Evolutionary conservation across 2,113 vertebrate species (phyloP), one percentile per base, ranked within the genome.

Genomic region (Nannobrachium achirus): DNA sequence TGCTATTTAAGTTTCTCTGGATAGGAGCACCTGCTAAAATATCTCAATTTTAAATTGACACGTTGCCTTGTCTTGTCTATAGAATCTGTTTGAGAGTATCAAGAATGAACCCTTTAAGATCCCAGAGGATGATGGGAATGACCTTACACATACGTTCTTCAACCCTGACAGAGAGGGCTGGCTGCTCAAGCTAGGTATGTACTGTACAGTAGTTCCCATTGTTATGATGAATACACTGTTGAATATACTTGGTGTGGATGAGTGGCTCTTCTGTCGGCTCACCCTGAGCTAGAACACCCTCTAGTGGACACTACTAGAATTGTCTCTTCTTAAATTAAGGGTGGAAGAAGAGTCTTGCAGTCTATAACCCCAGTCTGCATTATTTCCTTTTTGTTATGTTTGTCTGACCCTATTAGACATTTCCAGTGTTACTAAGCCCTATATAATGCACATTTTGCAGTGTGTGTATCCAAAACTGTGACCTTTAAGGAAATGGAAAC

Each of bases 21-120:
- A n/a, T n/a, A n/a, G n/a, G n/a, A n/a, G n/a, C n/a, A n/a, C n/a
- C n/a, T n/a, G n/a, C n/a, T n/a, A n/a, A n/a, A n/a, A n/a, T n/a
- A n/a, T n/a, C n/a, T n/a, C n/a, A n/a, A n/a, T n/a, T n/a, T n/a
- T n/a, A n/a, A n/a, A n/a, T n/a, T n/a, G n/a, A n/a, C n/a, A n/a
- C n/a, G n/a, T n/a, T n/a, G n/a, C 55, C 33, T 40, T 39, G n/a
- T 8, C 46, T 3, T 51, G 15, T 79, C 10, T 71, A 73, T 86
- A 99, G 98, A 99, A 99, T 55, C 91, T 99, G 45, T 99, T 96
- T 0, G 97, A 99, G 49, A 98, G 98, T 91, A 99, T 99, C 81
- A 98, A 97, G 88, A 98, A 98, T 0, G 97, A 99, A 6, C 97
- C 97, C 56, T 99, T 99, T 79, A 99, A 99, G 83, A 99, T 99